Conservation (phyloP, 2,113 vertebrate species). For the Neoarius graeffei region DNA sequence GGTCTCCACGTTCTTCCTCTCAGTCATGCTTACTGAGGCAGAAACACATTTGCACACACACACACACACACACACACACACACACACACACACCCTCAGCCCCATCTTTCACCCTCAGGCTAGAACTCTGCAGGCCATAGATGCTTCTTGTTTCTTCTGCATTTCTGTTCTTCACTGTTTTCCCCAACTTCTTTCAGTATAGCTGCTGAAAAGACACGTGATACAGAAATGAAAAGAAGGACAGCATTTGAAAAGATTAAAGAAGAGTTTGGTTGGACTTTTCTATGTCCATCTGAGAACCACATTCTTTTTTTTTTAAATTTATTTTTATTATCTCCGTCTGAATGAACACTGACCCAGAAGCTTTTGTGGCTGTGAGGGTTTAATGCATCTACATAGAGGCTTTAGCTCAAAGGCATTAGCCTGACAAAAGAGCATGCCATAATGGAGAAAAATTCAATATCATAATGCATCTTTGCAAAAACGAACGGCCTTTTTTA, state of each 20-base stretch:
- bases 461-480: slow-evolving; percentile 50
- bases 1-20: slow-evolving; percentile 28
- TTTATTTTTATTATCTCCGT: background rate
- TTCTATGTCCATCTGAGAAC: slow-evolving; percentile 28
- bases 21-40: slow-evolving; percentile 48
- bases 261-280: slow-evolving; percentile 25
- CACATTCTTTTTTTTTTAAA: background rate
- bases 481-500: slow-evolving; percentile 28
- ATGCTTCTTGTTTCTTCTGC: slow-evolving; percentile 13
- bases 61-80: slow-evolving; percentile 12
- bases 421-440: slow-evolving; percentile 46
- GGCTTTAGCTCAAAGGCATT: slow-evolving; percentile 48
- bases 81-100: background rate
- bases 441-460: slow-evolving; percentile 49
- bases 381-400: slow-evolving; percentile 40
- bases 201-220: slow-evolving; percentile 32
- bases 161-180: background rate
- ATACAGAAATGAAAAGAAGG: slow-evolving; percentile 21
- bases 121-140: slow-evolving; percentile 27
- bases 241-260: slow-evolving; percentile 47
- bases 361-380: slow-evolving; percentile 45
- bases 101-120: slow-evolving; percentile 20
- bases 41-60: slow-evolving; percentile 18
- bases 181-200: background rate
- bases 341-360: slow-evolving; percentile 36